Base-by-base conservation (phyloP, 2,113 vertebrate genomes). In the Nothocercus nigrocapillus region DNA sequence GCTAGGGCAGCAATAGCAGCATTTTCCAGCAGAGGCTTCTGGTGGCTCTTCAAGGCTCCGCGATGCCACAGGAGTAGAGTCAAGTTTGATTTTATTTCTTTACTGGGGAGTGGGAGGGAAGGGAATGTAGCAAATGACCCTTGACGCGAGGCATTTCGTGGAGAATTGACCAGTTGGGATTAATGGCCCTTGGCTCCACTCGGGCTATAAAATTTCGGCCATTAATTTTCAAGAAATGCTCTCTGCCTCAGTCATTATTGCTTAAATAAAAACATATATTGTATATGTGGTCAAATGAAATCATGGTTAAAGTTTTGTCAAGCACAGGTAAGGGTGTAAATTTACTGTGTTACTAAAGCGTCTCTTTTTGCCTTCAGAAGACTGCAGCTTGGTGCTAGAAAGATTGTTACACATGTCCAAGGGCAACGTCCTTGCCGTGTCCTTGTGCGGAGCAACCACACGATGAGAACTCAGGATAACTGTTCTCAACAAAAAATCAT, bases 191-290 rank as follows among this genome's bases (percentile, higher is more conserved):
- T 96, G 88, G 90, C 90, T 95, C 83, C 83, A n/a, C 88, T 83
- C 82, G 62, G 49, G 45, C 90, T 76, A 87, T 95, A 94, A 97
- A 90, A 92, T 89, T 92, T 97, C 53, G 90, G 90, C 36, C 90
- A 92, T 97, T 96, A 94, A 96, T 94, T 97, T 93, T 83, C 73
- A 89, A 45, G 88, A 95, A 96, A 93, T 73, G 81, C 85, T 95
- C 66, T 70, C 69, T 80, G 88, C 81, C 83, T 93, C 74, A 69
- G 88, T 93, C 93, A 93, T 94, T 95, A 96, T 84, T 96, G 88
- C 92, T 96, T 96, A 94, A 96, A 96, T 90, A 96, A 95, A 96
- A 96, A 95, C 83, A 95, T 94, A 95, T 90, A 96, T 94, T 92
- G 93, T 89, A 51, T 96, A 96, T 93, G 88, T 56, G 83, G 83